Percentiles rank a stretch among this genome's conserved stretches.
phyloP scores from a whole-genome alignment of 1,140 invertebrate genomes.

The Panagrolaimus sp. region DNA sequence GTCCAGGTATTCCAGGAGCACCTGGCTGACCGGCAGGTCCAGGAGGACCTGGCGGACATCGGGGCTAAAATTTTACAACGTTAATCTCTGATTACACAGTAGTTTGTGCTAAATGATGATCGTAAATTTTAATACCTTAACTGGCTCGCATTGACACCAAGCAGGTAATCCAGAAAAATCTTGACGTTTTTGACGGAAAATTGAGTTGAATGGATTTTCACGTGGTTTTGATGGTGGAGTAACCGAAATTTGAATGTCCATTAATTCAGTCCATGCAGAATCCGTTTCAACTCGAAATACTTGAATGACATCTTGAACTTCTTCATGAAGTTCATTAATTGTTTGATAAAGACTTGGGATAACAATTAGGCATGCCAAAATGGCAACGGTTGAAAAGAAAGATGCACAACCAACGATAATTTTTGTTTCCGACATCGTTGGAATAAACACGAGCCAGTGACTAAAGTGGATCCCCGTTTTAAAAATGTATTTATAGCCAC shows the following conservation, averaged over 20 bases:
- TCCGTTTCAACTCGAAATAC: constrained; percentile 10
- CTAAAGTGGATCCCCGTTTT: no score
- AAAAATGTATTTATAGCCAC: no score
- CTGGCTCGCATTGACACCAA: background rate
- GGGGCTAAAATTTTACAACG: background rate
- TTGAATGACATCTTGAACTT: constrained; percentile 6
- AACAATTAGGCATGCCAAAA: constrained; percentile 24
- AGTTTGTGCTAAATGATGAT: no score
- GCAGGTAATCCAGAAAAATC: constrained; percentile 4
- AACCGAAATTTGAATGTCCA: constrained; percentile 17
- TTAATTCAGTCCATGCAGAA: constrained; percentile 17
- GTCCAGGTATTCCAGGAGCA: constrained; percentile 26
- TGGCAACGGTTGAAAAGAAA: constrained; percentile 26
- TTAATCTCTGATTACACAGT: no score
- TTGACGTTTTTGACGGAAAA: constrained; percentile 10
- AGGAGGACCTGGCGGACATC: constrained; percentile 16
- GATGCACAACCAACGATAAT: constrained; percentile 30
- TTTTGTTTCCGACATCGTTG: constrained; percentile 30
- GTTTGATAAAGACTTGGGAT: constrained; percentile 29
- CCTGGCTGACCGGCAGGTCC: constrained; percentile 29
- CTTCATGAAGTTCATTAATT: constrained; percentile 11
- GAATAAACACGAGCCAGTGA: no score
- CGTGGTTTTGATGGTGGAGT: constrained; percentile 2
- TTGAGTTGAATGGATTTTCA: background rate
- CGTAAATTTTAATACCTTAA: background rate